These are phyloP conservation scores for Menidia menidia DNA, from an alignment of 2,797 vertebrate species.

Conservation along the genomic window DNA sequence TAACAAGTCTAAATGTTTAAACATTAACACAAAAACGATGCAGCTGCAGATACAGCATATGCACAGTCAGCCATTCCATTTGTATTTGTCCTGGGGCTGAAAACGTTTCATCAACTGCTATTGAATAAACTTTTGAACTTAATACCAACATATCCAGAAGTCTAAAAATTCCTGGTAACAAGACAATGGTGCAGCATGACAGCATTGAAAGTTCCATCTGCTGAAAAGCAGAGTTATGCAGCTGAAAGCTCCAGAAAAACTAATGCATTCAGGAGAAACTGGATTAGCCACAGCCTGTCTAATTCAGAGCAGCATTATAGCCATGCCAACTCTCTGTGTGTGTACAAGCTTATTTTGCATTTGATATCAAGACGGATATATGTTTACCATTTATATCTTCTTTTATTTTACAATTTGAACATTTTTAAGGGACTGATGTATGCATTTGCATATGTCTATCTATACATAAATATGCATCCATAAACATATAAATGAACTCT, in stretches of 20 bases:
- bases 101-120: not conserved
- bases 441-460: not conserved
- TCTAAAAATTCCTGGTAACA: not conserved
- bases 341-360: not conserved
- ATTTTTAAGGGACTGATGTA: not conserved
- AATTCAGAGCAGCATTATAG: not conserved
- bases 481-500: not conserved
- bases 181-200: not conserved
- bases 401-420: not conserved
- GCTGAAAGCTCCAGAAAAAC: not conserved
- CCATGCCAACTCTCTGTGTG: not conserved
- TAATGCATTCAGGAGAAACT: not conserved
- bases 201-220: not conserved
- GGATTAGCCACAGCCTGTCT: not conserved
- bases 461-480: not conserved
- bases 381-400: not conserved
- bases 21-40: not conserved
- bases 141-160: not conserved
- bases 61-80: not conserved
- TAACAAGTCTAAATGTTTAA: not conserved
- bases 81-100: not conserved
- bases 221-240: not conserved
- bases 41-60: not conserved
- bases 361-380: too few species aligned
- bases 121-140: constrained; percentile 7